Base-by-base conservation (phyloP, 2,797 vertebrate species). In the Meda fulgida region DNA sequence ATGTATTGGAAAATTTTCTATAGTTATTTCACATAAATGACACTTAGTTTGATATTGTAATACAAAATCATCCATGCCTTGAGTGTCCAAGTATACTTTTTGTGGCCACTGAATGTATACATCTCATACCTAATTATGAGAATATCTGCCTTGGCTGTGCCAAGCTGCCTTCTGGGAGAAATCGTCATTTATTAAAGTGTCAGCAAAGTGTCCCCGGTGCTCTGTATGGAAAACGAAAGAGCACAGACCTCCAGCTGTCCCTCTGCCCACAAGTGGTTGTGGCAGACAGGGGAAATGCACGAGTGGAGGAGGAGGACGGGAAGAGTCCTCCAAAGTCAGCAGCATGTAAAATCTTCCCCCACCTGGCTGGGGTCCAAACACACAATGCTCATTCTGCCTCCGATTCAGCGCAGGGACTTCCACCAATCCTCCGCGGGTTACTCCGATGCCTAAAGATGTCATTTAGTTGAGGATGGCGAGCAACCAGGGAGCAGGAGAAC, bases 211-310 rank as follows among this genome's bases (percentile, higher is more conserved):
- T 88, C 87, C 84, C 87, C 55, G 29, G 76, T 80, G 75, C 51
- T 29, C 87, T 83, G 21, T 36, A 43, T 60, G 75, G 69, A 84
- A 76, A 84, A 65, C 38, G 75, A 75, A 73, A 85, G 60, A 85
- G 76, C 73, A 83, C 78, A 80, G 82, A 88, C 87, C 84, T 88
- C 91, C 90, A 91, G 89, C 89, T 89, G 80, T 88, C 88, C 86
- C 87, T 75, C 75, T 78, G 79, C 79, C 73, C 69, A 88, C 80
- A 87, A 88, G 86, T 89, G 86, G 81, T 86, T 85, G 85, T 76
- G 66, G 70, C 79, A 81, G 86, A 83, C 48, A 14, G 19, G 46
- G 80, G 80, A 82, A 84, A 66, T 55, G 55, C 26, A 36, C 18
- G 23, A 88, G 80, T 36, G 63, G 65, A 80, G 19, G 78, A 65